Evolutionary conservation across 1,140 invertebrate genomes (phyloP), one percentile per base, ranked within the genome.

Genomic region (Nymphalis io): DNA sequence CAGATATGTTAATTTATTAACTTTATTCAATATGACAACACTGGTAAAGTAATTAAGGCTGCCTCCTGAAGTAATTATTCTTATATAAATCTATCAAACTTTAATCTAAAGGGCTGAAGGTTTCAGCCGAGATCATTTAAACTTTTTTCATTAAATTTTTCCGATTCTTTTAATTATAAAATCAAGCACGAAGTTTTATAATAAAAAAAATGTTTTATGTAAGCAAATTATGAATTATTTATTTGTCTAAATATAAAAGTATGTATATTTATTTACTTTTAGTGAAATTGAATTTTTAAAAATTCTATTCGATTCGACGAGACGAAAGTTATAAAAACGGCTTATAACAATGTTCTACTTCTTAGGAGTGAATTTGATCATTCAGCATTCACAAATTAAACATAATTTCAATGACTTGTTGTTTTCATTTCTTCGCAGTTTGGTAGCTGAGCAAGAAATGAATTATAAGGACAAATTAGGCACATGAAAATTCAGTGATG

Each of bases 111-210:
- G 18, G 51, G 20, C 3, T 27, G 20, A 27, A 5, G 11, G 15
- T 55, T 55, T 55, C 21, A 12, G 10, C 5, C 20, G 48, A 16
- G 42, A 11, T 55, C 51, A 23, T n/a, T 55, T 27, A 27, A 55
- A 55, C 51, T 55, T 55, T 55, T 55, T 55, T 55, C 21, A 55
- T 55, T 55, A 55, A 55, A 15, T 27, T 27, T 27, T 27, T 0
- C 11, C 1, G 3, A 27, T 23, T 13, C 23, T 55, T 55, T 55
- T 15, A 4, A n/a, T 23, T 27, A 27, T 55, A 2, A 55, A 55
- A 13, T 27, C 6, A n/a, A 55, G 12, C 6, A 15, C 12, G 5
- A 27, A 27, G 1, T n/a, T 27, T 16, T 1, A 12, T 27, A 6
- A 20, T 51, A 21, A 51, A 5, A n/a, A 46, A 46, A n/a, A 13